These are phyloP conservation scores for Pterostichus madidus DNA, from an alignment of 2,888 invertebrate genomes.

Conservation along the genomic window DNA sequence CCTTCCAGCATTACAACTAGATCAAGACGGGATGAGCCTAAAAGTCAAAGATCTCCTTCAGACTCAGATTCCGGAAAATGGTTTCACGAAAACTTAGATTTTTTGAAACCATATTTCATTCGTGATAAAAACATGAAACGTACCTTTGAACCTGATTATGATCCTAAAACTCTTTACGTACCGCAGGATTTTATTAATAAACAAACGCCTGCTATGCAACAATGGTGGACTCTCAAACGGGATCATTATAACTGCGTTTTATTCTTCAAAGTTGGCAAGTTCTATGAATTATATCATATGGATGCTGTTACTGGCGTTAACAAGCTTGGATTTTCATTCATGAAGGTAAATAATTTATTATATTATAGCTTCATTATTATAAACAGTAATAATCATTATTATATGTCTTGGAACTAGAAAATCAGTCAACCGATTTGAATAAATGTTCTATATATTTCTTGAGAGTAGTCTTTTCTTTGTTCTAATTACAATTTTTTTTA, in stretches of 20 bases:
- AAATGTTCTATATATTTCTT: no score
- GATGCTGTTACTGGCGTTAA: constrained; percentile 96
- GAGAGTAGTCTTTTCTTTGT: no score
- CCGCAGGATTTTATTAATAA: constrained; percentile 88
- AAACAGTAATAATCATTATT: no score
- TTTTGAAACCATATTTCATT: constrained; percentile 89
- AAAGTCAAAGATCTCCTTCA: no score
- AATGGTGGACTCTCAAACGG: constrained; percentile 98
- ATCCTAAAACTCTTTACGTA: constrained; percentile 91
- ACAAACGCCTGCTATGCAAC: constrained; percentile 94
- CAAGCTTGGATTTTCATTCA: constrained; percentile 94
- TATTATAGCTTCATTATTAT: no score
- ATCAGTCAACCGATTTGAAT: no score
- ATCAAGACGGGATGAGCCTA: no score
- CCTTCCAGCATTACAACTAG: no score
- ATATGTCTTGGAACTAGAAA: no score
- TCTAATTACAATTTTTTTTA: no score
- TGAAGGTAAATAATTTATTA: constrained; percentile 83
- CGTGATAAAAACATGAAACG: constrained; percentile 85
- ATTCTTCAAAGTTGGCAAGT: constrained; percentile 99
- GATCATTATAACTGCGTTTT: constrained; percentile 93
- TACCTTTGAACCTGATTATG: constrained; percentile 91
- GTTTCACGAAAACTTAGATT: constrained; percentile 87
- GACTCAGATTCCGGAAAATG: constrained; percentile 76
- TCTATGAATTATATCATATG: constrained; percentile 99